Evolutionary conservation across 2,888 invertebrate genomes (phyloP), one percentile per base, ranked within the genome.

Genomic region (Lissonota sp.): DNA sequence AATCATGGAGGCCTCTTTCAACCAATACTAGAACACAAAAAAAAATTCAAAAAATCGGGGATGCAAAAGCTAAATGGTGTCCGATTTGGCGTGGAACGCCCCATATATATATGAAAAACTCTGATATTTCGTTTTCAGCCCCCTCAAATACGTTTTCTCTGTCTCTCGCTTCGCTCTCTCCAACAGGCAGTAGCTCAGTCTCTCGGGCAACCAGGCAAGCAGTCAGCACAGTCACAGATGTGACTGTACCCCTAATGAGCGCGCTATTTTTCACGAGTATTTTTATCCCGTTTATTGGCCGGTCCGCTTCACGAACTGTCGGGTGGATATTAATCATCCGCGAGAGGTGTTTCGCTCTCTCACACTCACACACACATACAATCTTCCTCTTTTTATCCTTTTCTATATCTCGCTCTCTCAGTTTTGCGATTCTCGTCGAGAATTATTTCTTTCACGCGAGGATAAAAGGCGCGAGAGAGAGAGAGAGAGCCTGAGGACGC

Each of bases 271-370:
- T 92, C 92, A 92, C 92, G 91, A 91, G 92, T 89, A 92, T 92
- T 92, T 92, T 92, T 92, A 92, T 92, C 91, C 92, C 92, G 92
- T 92, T 92, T 92, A 92, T 92, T 92, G 92, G 92, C 91, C 91
- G 90, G 88, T 87, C 85, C 89, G 90, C 90, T 92, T 92, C 92
- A 91, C 91, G 89, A 91, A 90, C 92, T 92, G 92, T 92, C 92
- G 90, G 91, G 92, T 88, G 91, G 90, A 91, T 92, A 92, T 92
- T 92, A 92, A 92, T 92, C 92, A 92, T 92, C 87, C 89, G 86
- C 70, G 79, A 46, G 60, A 60, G 51, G 39, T 26, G 53, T 53
- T 53, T 60, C 62, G 67, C 62, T 53, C 42, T 55, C 46, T 60
- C 16, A n/a, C 14, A 39, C 46, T 12, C 64, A 26, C 40, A 44